A percentile compares a stretch with the other conserved stretches of the same genome.
Conservation (phyloP, 2,113 vertebrate species). For the Pelodiscus sinensis region DNA sequence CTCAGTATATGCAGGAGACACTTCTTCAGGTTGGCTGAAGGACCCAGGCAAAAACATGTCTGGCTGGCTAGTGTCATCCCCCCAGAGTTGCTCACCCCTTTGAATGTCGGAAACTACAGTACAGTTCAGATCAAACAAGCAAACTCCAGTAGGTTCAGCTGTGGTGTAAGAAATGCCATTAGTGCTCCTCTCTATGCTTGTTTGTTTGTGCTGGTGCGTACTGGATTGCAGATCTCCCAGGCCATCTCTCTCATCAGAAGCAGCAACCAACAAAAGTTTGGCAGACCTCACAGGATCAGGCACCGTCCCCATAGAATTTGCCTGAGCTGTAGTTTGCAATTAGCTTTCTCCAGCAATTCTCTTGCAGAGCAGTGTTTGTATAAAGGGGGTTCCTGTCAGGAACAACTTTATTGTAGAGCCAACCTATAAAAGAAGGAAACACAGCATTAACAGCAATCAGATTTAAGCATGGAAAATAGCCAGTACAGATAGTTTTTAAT, state of each 20-base stretch:
- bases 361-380: fast-evolving
- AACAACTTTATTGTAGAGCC: not conserved
- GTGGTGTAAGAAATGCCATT: constrained; percentile 54
- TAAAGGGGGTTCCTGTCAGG: not conserved
- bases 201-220: constrained; percentile 62
- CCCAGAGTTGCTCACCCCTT: not conserved
- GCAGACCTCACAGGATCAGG: constrained; percentile 89
- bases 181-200: constrained; percentile 64
- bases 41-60: constrained; percentile 27
- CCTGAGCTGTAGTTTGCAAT: not conserved
- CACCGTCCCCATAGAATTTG: constrained; percentile 87
- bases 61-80: constrained; percentile 22
- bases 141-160: constrained; percentile 40
- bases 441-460: constrained; percentile 41
- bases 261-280: constrained; percentile 82
- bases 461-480: not conserved
- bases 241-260: constrained; percentile 77
- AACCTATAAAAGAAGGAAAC: constrained; percentile 72
- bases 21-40: constrained; percentile 12
- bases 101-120: not conserved
- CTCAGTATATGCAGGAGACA: not conserved
- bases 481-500: not conserved
- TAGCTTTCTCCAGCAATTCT: not conserved
- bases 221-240: constrained; percentile 76
- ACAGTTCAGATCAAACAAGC: constrained; percentile 33